A percentile compares a stretch with the other conserved stretches of the same genome.
Conservation (phyloP, 30 jellyfish, hydroid and myxozoan species). For the Clytia hemisphaerica region DNA sequence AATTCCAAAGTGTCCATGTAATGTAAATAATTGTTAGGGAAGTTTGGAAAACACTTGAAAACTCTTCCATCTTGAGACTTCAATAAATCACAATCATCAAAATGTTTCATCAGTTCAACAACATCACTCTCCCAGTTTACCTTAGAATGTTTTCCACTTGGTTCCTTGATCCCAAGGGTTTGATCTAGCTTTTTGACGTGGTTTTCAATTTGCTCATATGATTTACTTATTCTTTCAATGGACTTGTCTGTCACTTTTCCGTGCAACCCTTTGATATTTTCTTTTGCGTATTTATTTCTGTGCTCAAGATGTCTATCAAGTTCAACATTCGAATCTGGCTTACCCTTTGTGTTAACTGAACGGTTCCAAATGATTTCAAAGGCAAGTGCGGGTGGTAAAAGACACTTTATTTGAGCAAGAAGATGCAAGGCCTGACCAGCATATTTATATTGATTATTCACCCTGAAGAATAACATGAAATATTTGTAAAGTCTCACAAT, state of each 20-base stretch:
- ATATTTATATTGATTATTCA: not conserved
- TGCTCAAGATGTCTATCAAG: slow-evolving; percentile 31
- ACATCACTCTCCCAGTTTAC: slow-evolving; percentile 6
- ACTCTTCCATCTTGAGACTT: too few relatives aligned
- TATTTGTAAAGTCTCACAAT: too few relatives aligned
- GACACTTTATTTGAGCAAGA: slow-evolving; percentile 16
- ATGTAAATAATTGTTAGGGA: too few relatives aligned
- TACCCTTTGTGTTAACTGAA: slow-evolving; percentile 10
- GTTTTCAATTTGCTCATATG: not conserved
- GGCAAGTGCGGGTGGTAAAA: slow-evolving; percentile 22
- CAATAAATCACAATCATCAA: not conserved
- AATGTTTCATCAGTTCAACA: slow-evolving; percentile 9
- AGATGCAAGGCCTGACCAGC: not conserved
- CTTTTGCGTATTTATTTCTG: slow-evolving; percentile 6
- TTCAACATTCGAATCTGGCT: slow-evolving; percentile 12
- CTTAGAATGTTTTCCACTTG: slow-evolving; percentile 12
- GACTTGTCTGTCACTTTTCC: slow-evolving; percentile 21
- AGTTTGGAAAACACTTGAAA: too few relatives aligned
- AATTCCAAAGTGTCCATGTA: too few relatives aligned
- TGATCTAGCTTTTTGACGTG: not conserved
- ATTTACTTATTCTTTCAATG: slow-evolving; percentile 8
- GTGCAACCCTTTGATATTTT: slow-evolving; percentile 28
- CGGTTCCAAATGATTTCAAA: slow-evolving; percentile 25
- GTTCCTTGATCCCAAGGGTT: not conserved
- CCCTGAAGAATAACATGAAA: not conserved